Base-by-base conservation (phyloP, 2,797 vertebrate species). In the Distichodus sexfasciatus region DNA sequence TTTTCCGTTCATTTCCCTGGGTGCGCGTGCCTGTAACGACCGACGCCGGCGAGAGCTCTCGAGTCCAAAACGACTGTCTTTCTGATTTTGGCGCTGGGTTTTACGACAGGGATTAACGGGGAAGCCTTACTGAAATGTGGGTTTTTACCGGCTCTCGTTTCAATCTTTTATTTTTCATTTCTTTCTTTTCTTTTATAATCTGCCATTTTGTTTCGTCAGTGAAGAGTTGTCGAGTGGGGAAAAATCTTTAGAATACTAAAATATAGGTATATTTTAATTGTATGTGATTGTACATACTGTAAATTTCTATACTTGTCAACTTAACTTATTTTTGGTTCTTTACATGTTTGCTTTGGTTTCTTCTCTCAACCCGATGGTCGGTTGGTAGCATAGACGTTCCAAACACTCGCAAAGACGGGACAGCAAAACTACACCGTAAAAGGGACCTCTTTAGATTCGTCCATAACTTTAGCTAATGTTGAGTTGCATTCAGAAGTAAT, bases 221-320 rank as follows among this genome's bases (percentile, higher is more conserved):
- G 76, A 75, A 71, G 69, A 83, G 75, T 68, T 68, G 75, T 83
- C 70, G 66, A 75, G 74, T 72, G 81, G 87, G n/a, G 84, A 85
- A 82, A 79, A 81, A 84, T 85, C 85, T 87, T 90, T 88, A 76
- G 70, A 81, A 87, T 85, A 79, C 69, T 76, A 88, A 88, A 84
- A 71, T 82, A 86, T 87, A 88, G 90, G 87, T 90, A 82, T 91
- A 92, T 92, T 93, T 93, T 92, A 91, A 91, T 89, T 87, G 71
- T 91, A 88, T 87, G 85, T 82, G 75, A 88, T 77, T 93, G 91
- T 93, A 92, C 81, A 92, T 93, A 92, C 86, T 93, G 90, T 92
- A 92, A 89, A 92, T 89, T 89, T 90, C 70, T 90, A 87, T 84
- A 74, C 72, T 86, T 88, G 90, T 92, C 87, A 77, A 87, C 85